These are phyloP conservation scores for Semotilus atromaculatus DNA, from an alignment of 2,797 vertebrate species.

Conservation along the genomic window DNA sequence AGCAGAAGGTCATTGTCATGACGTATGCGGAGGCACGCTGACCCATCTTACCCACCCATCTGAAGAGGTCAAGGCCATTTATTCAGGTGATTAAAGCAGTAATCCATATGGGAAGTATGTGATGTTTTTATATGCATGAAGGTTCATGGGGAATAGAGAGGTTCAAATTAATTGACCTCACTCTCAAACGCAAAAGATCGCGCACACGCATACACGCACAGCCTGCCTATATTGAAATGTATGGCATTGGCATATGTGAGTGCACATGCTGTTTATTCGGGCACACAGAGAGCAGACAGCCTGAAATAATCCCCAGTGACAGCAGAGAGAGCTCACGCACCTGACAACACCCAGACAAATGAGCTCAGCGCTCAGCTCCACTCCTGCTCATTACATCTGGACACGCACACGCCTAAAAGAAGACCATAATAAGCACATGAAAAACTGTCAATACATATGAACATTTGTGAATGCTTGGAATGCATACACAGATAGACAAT, in stretches of 20 bases:
- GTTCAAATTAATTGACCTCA: constrained; percentile 46
- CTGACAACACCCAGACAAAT: constrained; percentile 54
- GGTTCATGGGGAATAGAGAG: constrained; percentile 33
- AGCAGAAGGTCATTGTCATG: constrained; percentile 20
- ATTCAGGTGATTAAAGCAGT: constrained; percentile 39
- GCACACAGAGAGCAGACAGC: constrained; percentile 44
- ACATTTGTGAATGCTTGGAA: not conserved
- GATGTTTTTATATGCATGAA: constrained; percentile 51
- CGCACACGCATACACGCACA: not conserved
- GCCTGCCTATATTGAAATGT: not conserved
- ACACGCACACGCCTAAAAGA: constrained; percentile 20
- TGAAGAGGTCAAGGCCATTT: constrained; percentile 38
- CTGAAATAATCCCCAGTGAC: constrained; percentile 57
- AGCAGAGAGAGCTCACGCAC: constrained; percentile 50
- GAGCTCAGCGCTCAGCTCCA: constrained; percentile 34
- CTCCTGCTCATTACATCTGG: constrained; percentile 39
- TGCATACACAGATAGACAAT: not conserved
- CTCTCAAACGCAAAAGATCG: constrained; percentile 3
- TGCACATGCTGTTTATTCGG: constrained; percentile 26
- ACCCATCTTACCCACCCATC: constrained; percentile 34
- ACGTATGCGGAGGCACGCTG: not conserved
- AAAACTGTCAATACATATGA: not conserved
- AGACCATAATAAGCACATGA: not conserved
- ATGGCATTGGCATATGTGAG: constrained; percentile 29
- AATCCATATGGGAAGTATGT: constrained; percentile 38